These are phyloP conservation scores for Pao palembangensis DNA, from an alignment of 2,113 vertebrate genomes.

Conservation along the genomic window DNA sequence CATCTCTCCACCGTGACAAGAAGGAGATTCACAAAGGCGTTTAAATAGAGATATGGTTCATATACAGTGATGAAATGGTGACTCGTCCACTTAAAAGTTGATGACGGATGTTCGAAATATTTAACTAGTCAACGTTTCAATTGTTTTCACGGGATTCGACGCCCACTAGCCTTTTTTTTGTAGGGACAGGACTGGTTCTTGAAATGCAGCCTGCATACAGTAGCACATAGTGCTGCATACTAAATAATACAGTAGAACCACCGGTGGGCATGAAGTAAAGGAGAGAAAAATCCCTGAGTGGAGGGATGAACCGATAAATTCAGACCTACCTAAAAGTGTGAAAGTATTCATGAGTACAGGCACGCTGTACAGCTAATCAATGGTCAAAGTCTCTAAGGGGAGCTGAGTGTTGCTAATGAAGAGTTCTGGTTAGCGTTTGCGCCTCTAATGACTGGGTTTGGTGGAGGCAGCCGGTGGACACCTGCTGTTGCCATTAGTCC, in stretches of 20 bases:
- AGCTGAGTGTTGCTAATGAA: conserved; percentile 49
- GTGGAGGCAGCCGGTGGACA: conserved; percentile 53
- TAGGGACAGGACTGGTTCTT: not conserved
- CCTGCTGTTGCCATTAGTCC: conserved; percentile 58
- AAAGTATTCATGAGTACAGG: not conserved
- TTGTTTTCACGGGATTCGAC: not conserved
- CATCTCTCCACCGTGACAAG: too few relatives aligned
- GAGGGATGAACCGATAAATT: not conserved
- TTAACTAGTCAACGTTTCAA: too few relatives aligned
- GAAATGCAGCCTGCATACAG: not conserved
- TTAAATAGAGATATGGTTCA: too few relatives aligned
- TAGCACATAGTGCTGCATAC: not conserved
- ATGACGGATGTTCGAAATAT: too few relatives aligned
- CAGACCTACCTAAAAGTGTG: not conserved
- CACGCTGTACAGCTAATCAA: conserved; percentile 62
- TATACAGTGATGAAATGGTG: too few relatives aligned
- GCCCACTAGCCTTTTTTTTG: not conserved
- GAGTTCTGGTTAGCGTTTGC: conserved; percentile 40
- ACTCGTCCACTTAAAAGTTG: too few relatives aligned
- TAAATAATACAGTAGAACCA: not conserved
- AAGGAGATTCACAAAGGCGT: too few relatives aligned
- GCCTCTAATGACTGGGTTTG: conserved; percentile 49
- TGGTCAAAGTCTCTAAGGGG: conserved; percentile 50
- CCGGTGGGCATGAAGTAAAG: too few relatives aligned
- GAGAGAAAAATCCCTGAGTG: too few relatives aligned